Conservation (phyloP, 2,888 invertebrate genomes). For the Elmis aenea region DNA sequence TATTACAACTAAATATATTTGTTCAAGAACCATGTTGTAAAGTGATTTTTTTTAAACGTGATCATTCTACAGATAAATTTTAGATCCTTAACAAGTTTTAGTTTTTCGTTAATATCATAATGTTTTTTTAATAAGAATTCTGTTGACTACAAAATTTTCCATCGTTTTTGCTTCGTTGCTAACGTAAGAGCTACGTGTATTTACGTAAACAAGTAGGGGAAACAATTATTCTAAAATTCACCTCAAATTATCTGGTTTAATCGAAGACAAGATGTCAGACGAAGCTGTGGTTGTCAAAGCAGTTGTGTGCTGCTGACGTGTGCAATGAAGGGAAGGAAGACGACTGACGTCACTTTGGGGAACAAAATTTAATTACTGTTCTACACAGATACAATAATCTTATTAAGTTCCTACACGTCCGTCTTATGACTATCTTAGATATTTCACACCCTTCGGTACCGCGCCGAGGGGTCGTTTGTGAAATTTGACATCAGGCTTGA, state of each 20-base stretch:
- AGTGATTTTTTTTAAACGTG: no score
- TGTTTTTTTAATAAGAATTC: no score
- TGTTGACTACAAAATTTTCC: no score
- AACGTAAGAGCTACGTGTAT: no score
- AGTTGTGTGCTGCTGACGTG: constrained; percentile 35
- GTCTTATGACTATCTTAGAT: constrained; percentile 13
- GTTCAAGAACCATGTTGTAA: neutral
- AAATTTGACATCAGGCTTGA: no score
- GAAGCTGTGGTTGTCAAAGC: constrained; percentile 29
- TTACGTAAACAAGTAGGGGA: no score
- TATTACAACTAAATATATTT: neutral
- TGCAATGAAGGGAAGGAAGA: constrained; percentile 39
- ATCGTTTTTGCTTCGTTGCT: no score
- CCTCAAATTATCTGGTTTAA: neutral
- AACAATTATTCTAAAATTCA: no score
- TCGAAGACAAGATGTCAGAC: constrained; percentile 20
- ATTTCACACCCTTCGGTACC: constrained; percentile 3
- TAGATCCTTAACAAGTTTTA: no score
- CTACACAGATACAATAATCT: constrained; percentile 39
- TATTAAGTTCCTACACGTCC: constrained; percentile 29
- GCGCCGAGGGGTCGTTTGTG: no score
- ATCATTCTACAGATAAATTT: no score
- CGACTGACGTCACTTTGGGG: constrained; percentile 24
- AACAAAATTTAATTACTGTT: constrained; percentile 38
- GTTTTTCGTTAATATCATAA: no score